Base-by-base conservation (phyloP, 2,888 invertebrate genomes). In the Eucera pruinosa region DNA sequence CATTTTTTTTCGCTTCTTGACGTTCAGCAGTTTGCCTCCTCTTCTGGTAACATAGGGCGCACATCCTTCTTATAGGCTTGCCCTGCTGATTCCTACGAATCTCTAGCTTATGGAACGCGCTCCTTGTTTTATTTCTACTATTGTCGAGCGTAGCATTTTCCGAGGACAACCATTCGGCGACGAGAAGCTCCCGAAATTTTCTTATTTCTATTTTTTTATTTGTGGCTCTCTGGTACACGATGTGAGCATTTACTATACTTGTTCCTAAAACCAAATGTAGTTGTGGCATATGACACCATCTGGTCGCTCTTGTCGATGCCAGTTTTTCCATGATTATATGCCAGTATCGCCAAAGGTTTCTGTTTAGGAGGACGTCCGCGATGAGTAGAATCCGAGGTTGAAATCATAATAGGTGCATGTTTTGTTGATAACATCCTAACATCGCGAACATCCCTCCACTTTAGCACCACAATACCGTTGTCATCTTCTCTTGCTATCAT, bases 381-480 rank as follows among this genome's bases (percentile, higher is more conserved):
- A 65, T 50, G 41, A 43, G 48, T 58, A 48, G 69, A 69, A 48
- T 68, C 43, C 48, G 60, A 20, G 25, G 11, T 60, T 68, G 68
- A 27, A 15, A 18, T 41, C 87, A 88, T 85, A 48, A 80, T 57
- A 36, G 87, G 87, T 23, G 86, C 80, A 83, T 89, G 88, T 80
- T 89, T 89, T 75, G 87, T 88, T 52, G 87, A 87, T 55, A 89
- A 78, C 45, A 89, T 70, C 69, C 85, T 84, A 39, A 89, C 87
- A 82, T 89, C 87, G 25, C 88, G 82, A 52, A 85, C 84, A 15
- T 88, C 88, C 75, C 77, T 86, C 87, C 87, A 89, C 73, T 86
- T 88, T 67, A 89, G 68, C 41, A 87, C 79, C 47, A 88, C 87
- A 65, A 88, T 87, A 60, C 89, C 87, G 74, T 88, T 85, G 68